Percentiles rank a stretch among this genome's conserved stretches.
These are phyloP conservation scores for Theodoxus fluviatilis DNA, from an alignment of 2,888 invertebrate genomes.

Conservation along the genomic window DNA sequence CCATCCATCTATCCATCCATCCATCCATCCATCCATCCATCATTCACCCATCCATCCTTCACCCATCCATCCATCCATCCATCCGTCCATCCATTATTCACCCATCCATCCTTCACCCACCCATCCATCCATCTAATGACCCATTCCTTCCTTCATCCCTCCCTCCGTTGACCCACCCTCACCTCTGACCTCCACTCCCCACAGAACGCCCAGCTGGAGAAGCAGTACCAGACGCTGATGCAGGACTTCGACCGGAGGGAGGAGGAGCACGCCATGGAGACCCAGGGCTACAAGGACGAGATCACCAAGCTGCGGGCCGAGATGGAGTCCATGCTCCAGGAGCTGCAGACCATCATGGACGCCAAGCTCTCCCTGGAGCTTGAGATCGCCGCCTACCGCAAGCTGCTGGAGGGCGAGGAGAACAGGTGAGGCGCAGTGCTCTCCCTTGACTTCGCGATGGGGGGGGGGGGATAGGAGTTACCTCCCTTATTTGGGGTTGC, in stretches of 20 bases:
- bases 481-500: no score
- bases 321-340: conserved; percentile 64
- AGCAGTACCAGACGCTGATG: conserved; percentile 67
- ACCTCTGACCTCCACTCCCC: no score
- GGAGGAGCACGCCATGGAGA: conserved; percentile 66
- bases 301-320: conserved; percentile 60
- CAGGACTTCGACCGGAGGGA: conserved; percentile 67
- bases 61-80: neutral
- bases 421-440: conserved; percentile 60
- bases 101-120: neutral
- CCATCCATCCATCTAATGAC: neutral
- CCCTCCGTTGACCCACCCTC: conserved; percentile 24
- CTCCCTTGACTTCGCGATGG: neutral
- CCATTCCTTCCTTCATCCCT: neutral
- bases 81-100: neutral
- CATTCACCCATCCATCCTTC: neutral
- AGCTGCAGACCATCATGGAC: conserved; percentile 67
- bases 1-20: no score
- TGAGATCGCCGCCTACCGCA: conserved; percentile 70
- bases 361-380: conserved; percentile 69
- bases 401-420: conserved; percentile 70
- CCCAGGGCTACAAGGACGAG: conserved; percentile 57
- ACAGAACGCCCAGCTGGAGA: conserved; percentile 68
- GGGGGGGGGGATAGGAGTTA: no score
- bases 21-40: neutral